Percentiles rank a stretch among this genome's conserved stretches.
Conservation (phyloP, 2,797 vertebrate species). For the Staurois parvus region DNA sequence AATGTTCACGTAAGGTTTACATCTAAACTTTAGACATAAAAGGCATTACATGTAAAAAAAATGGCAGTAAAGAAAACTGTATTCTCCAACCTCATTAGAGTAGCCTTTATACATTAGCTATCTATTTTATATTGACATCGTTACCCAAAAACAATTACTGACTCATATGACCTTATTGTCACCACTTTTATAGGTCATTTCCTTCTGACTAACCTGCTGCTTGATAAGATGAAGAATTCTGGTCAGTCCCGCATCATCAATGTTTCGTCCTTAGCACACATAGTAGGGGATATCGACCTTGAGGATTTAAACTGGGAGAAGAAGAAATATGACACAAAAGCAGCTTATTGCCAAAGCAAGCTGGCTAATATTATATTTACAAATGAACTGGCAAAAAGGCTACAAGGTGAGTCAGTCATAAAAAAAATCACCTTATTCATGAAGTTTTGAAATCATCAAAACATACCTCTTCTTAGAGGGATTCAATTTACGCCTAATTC, state of each 20-base stretch:
- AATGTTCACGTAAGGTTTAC: too few species aligned
- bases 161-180: not conserved
- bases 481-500: too few species aligned
- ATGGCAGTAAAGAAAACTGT: too few species aligned
- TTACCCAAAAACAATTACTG: too few species aligned
- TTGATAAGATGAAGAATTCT: conserved; percentile 84
- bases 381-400: conserved; percentile 81
- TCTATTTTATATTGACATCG: too few species aligned
- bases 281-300: conserved; percentile 84
- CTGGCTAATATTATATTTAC: conserved; percentile 86
- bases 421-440: too few species aligned
- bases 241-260: conserved; percentile 85
- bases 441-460: too few species aligned
- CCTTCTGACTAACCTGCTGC: conserved; percentile 85
- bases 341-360: conserved; percentile 91
- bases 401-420: conserved; percentile 75
- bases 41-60: too few species aligned
- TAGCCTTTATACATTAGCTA: too few species aligned
- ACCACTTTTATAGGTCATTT: conserved; percentile 79
- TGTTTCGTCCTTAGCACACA: conserved; percentile 85
- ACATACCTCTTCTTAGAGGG: too few species aligned
- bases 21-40: too few species aligned
- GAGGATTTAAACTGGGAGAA: conserved; percentile 87
- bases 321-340: conserved; percentile 85
- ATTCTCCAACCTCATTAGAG: too few species aligned